Base-by-base conservation (phyloP, 2,888 invertebrate species). In the Keiferia lycopersicella region DNA sequence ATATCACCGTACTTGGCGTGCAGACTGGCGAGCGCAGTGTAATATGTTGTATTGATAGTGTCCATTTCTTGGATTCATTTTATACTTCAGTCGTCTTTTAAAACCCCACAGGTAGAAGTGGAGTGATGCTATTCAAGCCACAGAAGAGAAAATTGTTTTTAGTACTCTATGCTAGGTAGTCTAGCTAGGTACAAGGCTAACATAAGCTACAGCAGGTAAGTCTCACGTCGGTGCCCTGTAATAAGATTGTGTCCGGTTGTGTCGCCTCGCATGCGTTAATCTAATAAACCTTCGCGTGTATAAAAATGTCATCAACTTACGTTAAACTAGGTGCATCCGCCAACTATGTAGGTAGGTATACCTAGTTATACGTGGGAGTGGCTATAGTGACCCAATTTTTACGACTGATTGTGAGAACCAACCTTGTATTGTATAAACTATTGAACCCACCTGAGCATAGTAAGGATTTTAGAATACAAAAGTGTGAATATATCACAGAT, bases 211-310 rank as follows among this genome's bases (percentile, higher is more conserved):
- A 20, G 22, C 20, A 20, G 20, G n/a, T n/a, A 12, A 51, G 51
- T 22, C 22, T 22, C 20, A 51, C n/a, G 51, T 22, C 51, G 51
- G 20, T 22, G 22, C 20, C 51, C 51, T 22, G 51, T 51, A 51
- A 51, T 51, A 20, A 22, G 51, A 51, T 51, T 51, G 51, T 20
- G 51, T 22, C 51, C 22, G 51, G 51, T 41, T 41, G 41, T 39
- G 39, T 34, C n/a, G n/a, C 41, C 41, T 41, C 41, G 41, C n/a
- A 41, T 14, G 12, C 41, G 41, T 14, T 41, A 41, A 41, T 41
- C 41, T n/a, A 41, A 41, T 41, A 41, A 41, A 41, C 41, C 41
- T 41, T 41, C 41, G 41, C 41, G 41, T 41, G 41, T 41, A n/a
- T 41, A 6, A 14, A 41, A 41, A 41, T n/a, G 41, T 41, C 41